These are phyloP conservation scores for Trichonephila inaurata DNA, from an alignment of 1,140 invertebrate genomes.

Conservation along the genomic window DNA sequence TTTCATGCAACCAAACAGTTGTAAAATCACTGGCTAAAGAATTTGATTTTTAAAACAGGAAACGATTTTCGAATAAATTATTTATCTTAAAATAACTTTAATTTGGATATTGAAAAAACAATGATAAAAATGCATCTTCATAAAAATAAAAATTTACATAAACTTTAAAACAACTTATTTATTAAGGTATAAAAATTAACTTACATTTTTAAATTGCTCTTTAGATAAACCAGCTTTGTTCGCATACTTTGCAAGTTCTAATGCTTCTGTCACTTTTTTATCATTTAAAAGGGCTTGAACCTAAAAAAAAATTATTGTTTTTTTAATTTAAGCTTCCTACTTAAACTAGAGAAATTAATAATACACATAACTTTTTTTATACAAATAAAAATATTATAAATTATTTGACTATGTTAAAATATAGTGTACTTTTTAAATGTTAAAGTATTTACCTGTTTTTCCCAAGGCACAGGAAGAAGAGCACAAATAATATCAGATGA, in stretches of 20 bases:
- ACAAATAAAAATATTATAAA: background rate
- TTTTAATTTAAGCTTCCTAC: no score
- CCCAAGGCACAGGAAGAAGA: conserved; percentile 82
- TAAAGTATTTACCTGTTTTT: conserved; percentile 81
- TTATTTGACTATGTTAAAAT: background rate
- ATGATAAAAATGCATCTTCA: no score
- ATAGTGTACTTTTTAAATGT: background rate
- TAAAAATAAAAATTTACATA: no score
- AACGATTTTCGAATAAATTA: no score
- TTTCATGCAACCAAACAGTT: no score
- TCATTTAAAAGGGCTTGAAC: conserved; percentile 81
- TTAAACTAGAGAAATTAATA: no score
- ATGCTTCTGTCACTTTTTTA: conserved; percentile 82
- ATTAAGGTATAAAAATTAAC: background rate
- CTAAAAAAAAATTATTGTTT: conserved; percentile 75
- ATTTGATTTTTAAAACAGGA: no score
- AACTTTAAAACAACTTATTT: no score
- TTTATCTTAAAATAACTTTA: no score
- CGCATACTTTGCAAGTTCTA: conserved; percentile 82
- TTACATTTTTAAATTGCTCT: conserved; percentile 81
- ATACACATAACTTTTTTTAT: no score
- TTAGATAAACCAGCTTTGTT: conserved; percentile 81
- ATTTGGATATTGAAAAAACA: no score
- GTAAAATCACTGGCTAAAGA: no score
- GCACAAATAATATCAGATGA: conserved; percentile 81